Base-by-base conservation (phyloP, 2,888 invertebrate genomes). In the Agrotis clavis region DNA sequence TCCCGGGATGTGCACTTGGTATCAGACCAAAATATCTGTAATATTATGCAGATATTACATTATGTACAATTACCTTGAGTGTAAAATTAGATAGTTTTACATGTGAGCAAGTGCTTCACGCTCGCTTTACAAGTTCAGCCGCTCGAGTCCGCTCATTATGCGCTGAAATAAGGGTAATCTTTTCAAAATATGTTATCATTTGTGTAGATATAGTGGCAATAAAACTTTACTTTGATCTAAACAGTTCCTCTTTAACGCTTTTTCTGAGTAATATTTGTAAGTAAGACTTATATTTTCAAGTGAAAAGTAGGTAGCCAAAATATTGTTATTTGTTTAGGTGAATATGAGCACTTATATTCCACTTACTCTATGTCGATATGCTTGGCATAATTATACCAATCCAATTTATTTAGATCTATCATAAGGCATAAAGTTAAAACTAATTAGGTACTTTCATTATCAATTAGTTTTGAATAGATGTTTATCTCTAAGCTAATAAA, bases 11-110 rank as follows among this genome's bases (percentile, higher is more conserved):
- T 90, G 90, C 87, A 89, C 82, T 86, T 86, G 83, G 83, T 89
- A 87, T 89, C 87, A 83, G 88, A 90, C 91, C 86, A 88, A 92
- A 92, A 92, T 92, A 94, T 89, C 91, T 85, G 87, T 89, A 92
- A 41, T 90, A 92, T 92, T 92, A 92, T 91, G 92, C 91, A 91
- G 89, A 92, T 93, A 91, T 93, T 89, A 91, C 88, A 90, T 92
- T 93, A 92, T 92, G 88, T 89, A 89, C 87, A 84, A 87, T 93
- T 90, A 89, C 94, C 94, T 94, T 93, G 94, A 87, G 88, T 85
- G 85, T 91, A 94, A 93, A 93, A 91, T 94, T 94, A 94, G 92
- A 92, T 87, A 90, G 89, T 88, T 84, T 87, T 90, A 89, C 87
- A 90, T 87, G 88, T 86, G 89, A 88, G 90, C 90, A 86, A 88